phyloP scores from a whole-genome alignment of 2,888 invertebrate genomes.

The Ditula angustiorana region DNA sequence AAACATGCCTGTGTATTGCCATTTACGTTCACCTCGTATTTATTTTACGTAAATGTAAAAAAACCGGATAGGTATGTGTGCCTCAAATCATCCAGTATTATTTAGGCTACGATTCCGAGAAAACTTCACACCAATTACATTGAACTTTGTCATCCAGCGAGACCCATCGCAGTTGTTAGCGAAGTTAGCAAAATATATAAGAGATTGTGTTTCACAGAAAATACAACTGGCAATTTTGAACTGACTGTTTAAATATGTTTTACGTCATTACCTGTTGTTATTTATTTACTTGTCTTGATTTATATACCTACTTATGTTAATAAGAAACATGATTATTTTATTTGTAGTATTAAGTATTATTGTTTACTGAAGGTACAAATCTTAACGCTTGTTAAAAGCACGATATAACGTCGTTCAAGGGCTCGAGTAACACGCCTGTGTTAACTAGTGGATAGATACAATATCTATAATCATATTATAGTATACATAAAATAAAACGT shows the following conservation, averaged over 20 bases:
- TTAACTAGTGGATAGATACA: background rate
- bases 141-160: slow-evolving; percentile 26
- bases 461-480: no score
- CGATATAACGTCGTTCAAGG: slow-evolving; percentile 5
- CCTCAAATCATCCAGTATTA: slow-evolving; percentile 25
- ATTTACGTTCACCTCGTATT: slow-evolving; percentile 32
- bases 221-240: no score
- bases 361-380: background rate
- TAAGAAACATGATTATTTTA: no score
- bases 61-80: slow-evolving; percentile 35
- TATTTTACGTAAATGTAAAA: slow-evolving; percentile 35
- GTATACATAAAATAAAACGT: no score
- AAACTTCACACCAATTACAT: slow-evolving; percentile 10
- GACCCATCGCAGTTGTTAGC: background rate
- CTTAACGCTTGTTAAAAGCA: background rate
- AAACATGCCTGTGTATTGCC: slow-evolving; percentile 24
- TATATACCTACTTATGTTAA: no score
- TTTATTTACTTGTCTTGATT: no score
- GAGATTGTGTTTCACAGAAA: background rate
- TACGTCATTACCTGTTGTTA: no score
- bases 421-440: slow-evolving; percentile 16
- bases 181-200: background rate
- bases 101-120: slow-evolving; percentile 28
- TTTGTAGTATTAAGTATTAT: no score
- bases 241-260: no score